Base-by-base conservation (phyloP, 2,888 invertebrate species). In the Apantesis nais region DNA sequence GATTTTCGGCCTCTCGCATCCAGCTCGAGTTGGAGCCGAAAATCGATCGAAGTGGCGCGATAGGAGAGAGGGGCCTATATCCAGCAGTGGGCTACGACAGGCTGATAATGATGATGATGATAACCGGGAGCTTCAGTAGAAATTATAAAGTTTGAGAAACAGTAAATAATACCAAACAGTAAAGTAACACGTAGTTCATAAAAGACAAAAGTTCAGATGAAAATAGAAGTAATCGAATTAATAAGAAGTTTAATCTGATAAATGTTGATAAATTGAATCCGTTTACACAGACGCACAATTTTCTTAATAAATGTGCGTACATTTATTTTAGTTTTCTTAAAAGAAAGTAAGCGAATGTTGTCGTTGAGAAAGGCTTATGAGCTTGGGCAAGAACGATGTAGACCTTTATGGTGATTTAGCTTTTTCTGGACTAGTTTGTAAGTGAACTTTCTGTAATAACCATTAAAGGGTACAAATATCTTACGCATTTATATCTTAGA, bases 381-480 rank as follows among this genome's bases (percentile, higher is more conserved):
- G 39, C 39, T 58, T 41, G 66, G 25, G 55, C 58, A 62, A 70
- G 62, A 66, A 66, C 31, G 52, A 63, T 66, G 66, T 62, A 25
- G 48, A 62, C 48, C 29, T 44, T 48, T 52, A 31, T 39, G 34
- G 52, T 34, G 41, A 66, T 62, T 55, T 55, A 34, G 62, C 31
- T 70, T 58, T 66, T 66, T 52, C 19, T 22, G 22, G 9, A 55
- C 39, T 52, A 61, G 48, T 52, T 66, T 58, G 48, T 62, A 62
- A 66, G 48, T 52, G 31, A 70, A 12, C 31, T 70, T 65, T 69
- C 66, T 70, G 61, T 31, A 16, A 41, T 52, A 62, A 70, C 62
- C 70, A 62, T 66, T 70, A 41, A 5, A 19, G 52, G 22, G 48
- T 62, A 62, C 52, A 52, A 48, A 61, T 70, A 39, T 64, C 37